Conservation (phyloP, 2,113 vertebrate genomes). For the Hemibagrus wyckioides region DNA sequence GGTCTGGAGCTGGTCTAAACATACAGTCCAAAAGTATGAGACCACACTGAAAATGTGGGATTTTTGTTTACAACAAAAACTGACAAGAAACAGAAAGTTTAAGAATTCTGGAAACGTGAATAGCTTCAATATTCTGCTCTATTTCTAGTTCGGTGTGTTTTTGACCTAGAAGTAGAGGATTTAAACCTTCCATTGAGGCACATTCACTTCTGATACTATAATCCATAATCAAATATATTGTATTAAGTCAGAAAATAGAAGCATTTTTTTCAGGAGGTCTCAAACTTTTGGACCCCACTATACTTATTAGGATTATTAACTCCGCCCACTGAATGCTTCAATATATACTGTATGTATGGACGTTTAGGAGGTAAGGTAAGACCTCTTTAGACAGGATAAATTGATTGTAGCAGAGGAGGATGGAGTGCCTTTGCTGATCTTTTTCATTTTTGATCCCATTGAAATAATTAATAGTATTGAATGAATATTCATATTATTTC, state of each 20-base stretch:
- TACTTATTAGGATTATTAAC: background rate
- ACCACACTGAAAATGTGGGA: background rate
- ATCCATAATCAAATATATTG: background rate
- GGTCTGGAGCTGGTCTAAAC: background rate
- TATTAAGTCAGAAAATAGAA: background rate
- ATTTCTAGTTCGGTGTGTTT: background rate
- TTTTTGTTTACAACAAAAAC: background rate
- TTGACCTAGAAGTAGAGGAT: too few relatives aligned
- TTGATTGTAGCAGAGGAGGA: background rate
- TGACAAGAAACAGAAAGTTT: background rate
- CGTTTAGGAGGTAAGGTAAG: background rate
- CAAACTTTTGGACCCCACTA: background rate
- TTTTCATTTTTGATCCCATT: slow-evolving; percentile 19
- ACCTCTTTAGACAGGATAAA: background rate
- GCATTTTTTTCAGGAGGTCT: background rate
- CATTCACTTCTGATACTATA: background rate
- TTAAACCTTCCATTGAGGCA: background rate
- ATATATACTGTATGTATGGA: background rate
- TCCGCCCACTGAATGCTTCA: background rate
- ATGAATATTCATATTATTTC: background rate
- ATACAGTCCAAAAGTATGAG: background rate
- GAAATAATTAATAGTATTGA: background rate
- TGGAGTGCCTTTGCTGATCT: background rate
- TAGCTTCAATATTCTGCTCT: background rate
- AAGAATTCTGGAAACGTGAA: background rate